Base-by-base conservation (phyloP, 2,888 invertebrate species). In the Lasius platythorax region DNA sequence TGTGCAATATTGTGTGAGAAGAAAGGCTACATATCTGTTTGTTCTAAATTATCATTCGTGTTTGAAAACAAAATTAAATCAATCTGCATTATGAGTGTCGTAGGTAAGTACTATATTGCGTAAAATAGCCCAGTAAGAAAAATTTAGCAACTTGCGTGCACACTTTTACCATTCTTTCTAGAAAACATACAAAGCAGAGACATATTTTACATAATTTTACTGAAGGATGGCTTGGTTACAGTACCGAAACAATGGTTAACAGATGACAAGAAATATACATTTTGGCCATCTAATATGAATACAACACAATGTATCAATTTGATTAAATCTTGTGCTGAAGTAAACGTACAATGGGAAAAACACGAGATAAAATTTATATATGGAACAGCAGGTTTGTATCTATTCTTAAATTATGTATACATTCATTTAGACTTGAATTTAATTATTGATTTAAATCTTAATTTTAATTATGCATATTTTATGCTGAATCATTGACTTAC, bases 251-350 rank as follows among this genome's bases (percentile, higher is more conserved):
- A 33, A 63, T 63, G 63, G 63, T 63, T 63, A 33, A 63, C 63
- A 33, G 18, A 63, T 33, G 33, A 63, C 33, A 63, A 18, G 33
- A 63, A 33, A 18, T 63, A 63, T 33, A 63, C 63, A 33, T 63
- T 63, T 63, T 63, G 63, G 33, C 63, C 58, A 58, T 58, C 63
- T 18, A 33, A 63, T 33, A 33, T 63, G 8, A 33, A 63, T 63
- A 18, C 33, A 63, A 33, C 63, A 18, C 33, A 63, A 63, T 12
- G 15, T 33, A 63, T 18, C 63, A 63, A 63, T 33, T 63, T 63
- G 63, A 63, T 63, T 63, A 30, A 63, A 63, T 63, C 63, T 5
- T 63, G 63, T 63, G 63, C 63, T 33, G 8, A 63, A 30, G 33
- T 63, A 63, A 63, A 33, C 33, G 18, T 18, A 33, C 33, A 63